Evolutionary conservation across 2,113 vertebrate species (phyloP).

Genomic region (Gila orcuttii): DNA sequence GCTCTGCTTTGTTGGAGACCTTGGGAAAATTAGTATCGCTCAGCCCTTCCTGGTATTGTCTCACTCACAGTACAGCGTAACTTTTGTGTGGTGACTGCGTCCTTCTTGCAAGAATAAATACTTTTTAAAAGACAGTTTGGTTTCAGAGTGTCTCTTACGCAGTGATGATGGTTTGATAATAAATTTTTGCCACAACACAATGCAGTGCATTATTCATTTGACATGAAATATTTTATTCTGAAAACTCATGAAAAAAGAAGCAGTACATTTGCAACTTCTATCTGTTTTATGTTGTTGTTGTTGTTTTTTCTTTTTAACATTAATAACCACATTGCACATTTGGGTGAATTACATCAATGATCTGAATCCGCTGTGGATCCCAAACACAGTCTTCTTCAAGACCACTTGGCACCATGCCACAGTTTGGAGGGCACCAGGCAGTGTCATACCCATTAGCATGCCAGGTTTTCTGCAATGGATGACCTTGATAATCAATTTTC

Average conservation of each 20-base stretch:
- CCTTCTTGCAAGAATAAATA: too few relatives aligned
- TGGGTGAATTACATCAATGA: not conserved
- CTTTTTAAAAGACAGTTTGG: too few relatives aligned
- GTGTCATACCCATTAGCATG: slow-evolving; percentile 17
- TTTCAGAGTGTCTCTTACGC: too few relatives aligned
- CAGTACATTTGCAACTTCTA: not conserved
- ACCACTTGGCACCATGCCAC: slow-evolving; percentile 38
- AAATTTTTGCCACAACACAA: too few relatives aligned
- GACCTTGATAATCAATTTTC: slow-evolving; percentile 20
- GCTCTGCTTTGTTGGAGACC: too few relatives aligned
- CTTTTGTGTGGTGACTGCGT: too few relatives aligned
- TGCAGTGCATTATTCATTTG: not conserved
- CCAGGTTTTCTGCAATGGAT: slow-evolving; percentile 41
- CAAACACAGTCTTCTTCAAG: slow-evolving; percentile 55
- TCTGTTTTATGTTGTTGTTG: not conserved
- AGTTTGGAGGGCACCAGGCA: slow-evolving; percentile 49
- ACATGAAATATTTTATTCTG: not conserved
- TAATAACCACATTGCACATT: not conserved
- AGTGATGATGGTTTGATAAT: too few relatives aligned
- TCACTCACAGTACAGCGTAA: too few relatives aligned
- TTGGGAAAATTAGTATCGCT: too few relatives aligned
- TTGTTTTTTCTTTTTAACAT: not conserved
- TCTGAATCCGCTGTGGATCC: slow-evolving; percentile 28
- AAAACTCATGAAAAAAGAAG: not conserved
- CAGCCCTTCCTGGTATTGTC: too few relatives aligned